Conservation (phyloP, 2,797 vertebrate species). For the Acanthurus tractus region DNA sequence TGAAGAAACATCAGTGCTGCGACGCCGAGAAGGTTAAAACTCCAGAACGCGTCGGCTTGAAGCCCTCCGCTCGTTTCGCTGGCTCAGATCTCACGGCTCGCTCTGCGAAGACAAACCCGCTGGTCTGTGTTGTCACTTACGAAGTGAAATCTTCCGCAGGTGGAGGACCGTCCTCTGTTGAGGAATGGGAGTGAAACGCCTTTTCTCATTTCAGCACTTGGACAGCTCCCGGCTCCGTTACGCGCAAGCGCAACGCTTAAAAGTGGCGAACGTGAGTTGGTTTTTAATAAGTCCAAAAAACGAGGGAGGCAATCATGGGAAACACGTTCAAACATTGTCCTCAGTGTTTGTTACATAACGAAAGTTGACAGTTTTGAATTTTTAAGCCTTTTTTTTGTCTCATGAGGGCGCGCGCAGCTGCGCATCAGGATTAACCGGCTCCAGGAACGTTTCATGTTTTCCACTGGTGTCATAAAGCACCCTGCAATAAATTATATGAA, state of each 20-base stretch:
- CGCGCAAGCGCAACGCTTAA: constrained; percentile 89
- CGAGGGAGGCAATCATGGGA: constrained; percentile 52
- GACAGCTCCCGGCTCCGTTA: constrained; percentile 87
- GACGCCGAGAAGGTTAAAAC: constrained; percentile 54
- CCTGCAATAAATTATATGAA: background rate
- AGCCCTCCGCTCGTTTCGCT: constrained; percentile 12
- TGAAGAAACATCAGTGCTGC: constrained; percentile 59
- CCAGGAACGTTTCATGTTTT: constrained; percentile 12
- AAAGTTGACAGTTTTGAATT: constrained; percentile 35
- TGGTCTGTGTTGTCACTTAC: constrained; percentile 41
- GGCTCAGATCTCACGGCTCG: constrained; percentile 18
- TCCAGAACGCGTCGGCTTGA: constrained; percentile 53
- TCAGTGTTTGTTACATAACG: constrained; percentile 30
- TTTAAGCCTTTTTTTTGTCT: background rate
- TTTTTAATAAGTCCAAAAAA: constrained; percentile 73
- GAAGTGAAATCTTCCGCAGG: constrained; percentile 64
- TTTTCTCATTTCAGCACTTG: constrained; percentile 85
- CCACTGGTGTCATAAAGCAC: constrained; percentile 24
- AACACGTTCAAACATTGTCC: constrained; percentile 42
- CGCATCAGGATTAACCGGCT: constrained; percentile 36
- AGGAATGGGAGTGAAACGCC: constrained; percentile 81
- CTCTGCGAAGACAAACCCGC: constrained; percentile 21
- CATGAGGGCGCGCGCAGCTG: constrained; percentile 43
- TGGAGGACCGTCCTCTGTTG: constrained; percentile 67
- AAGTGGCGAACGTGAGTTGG: constrained; percentile 80